Conservation (phyloP, 2,113 vertebrate species). For the Saccopteryx leptura region DNA sequence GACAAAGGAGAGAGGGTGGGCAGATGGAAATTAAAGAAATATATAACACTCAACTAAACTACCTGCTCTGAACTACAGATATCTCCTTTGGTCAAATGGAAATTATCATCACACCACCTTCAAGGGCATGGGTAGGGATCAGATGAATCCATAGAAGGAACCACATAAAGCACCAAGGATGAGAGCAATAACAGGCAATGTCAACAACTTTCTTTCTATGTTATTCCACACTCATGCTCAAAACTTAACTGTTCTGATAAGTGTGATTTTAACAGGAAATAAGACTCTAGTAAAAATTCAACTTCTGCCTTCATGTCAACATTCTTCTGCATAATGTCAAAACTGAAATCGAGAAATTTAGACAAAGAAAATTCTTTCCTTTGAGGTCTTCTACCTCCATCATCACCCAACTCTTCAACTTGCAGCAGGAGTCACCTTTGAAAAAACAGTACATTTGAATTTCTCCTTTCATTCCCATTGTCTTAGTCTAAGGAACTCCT, state of each 20-base stretch:
- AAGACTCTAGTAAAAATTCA: neutral
- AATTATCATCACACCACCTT: too few species aligned
- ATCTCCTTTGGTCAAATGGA: neutral
- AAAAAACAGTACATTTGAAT: neutral
- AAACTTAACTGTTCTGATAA: neutral
- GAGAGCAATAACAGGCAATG: too few species aligned
- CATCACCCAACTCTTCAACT: neutral
- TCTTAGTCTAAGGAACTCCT: neutral
- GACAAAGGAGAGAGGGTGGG: neutral
- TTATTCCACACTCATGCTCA: neutral
- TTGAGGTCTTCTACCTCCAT: neutral
- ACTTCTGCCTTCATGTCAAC: neutral
- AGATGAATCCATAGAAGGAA: neutral
- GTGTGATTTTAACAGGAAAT: neutral
- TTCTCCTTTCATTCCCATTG: neutral
- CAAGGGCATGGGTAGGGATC: accelerated
- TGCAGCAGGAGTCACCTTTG: neutral
- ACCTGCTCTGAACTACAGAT: neutral
- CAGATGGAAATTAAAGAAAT: neutral
- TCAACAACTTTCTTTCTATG: neutral
- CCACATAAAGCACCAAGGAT: neutral
- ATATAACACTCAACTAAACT: too few species aligned
- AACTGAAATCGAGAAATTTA: neutral
- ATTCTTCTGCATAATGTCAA: neutral
- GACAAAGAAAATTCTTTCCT: neutral